Conservation (phyloP, 2,888 invertebrate genomes). For the Eulithis prunata region DNA sequence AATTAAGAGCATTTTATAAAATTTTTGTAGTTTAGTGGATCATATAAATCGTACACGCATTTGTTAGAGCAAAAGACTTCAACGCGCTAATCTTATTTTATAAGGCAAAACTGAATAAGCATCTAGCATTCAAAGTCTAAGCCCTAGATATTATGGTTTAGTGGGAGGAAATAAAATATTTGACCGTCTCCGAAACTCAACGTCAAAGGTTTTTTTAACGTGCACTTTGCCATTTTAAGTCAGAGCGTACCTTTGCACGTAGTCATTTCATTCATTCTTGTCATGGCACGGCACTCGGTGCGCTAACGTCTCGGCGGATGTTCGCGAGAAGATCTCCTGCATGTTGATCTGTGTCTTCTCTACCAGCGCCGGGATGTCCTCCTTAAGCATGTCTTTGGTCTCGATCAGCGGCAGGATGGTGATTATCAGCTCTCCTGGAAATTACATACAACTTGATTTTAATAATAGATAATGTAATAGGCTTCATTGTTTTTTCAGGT, state of each 20-base stretch:
- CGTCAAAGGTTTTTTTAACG: too few species aligned
- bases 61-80: slow-evolving; percentile 9
- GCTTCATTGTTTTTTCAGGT: too few species aligned
- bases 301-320: slow-evolving; percentile 67
- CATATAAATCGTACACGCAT: not conserved
- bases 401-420: slow-evolving; percentile 89
- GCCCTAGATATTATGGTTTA: too few species aligned
- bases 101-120: not conserved
- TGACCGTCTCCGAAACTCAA: too few species aligned
- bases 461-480: too few species aligned
- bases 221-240: too few species aligned
- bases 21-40: too few species aligned
- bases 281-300: slow-evolving; percentile 40
- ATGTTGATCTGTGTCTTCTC: slow-evolving; percentile 87
- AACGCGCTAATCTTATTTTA: slow-evolving; percentile 1
- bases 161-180: too few species aligned
- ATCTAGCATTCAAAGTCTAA: too few species aligned
- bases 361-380: slow-evolving; percentile 86
- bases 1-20: too few species aligned
- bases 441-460: slow-evolving; percentile 1
- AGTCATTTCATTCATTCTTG: slow-evolving; percentile 50
- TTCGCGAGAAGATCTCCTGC: slow-evolving; percentile 84
- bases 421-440: slow-evolving; percentile 87
- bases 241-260: not conserved
- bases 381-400: slow-evolving; percentile 85